A percentile compares a stretch with the other conserved stretches of the same genome.
These are phyloP conservation scores for Ranitomeya variabilis DNA, from an alignment of 2,113 vertebrate genomes.

Conservation along the genomic window DNA sequence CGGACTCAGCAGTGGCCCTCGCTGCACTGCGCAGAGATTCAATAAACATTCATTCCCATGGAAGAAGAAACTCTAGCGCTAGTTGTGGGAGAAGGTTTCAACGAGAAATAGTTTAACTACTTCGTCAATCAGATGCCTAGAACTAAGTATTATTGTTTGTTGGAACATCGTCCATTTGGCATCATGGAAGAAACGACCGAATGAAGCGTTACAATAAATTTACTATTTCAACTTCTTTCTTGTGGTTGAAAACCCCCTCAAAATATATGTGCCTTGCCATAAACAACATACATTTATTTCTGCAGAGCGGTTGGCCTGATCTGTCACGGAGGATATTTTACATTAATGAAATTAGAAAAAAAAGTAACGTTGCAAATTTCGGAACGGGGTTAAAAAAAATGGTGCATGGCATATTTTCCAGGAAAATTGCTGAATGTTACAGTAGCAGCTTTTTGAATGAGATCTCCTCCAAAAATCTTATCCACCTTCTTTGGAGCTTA, in stretches of 20 bases:
- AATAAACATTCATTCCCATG: slow-evolving; percentile 60
- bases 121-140: slow-evolving; percentile 65
- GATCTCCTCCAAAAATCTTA: too few species aligned
- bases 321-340: background rate
- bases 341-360: slow-evolving; percentile 15
- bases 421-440: too few species aligned
- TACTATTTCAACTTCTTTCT: slow-evolving; percentile 63
- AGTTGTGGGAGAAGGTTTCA: slow-evolving; percentile 58
- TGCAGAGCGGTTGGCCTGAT: background rate
- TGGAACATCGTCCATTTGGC: slow-evolving; percentile 53
- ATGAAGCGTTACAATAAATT: slow-evolving; percentile 58
- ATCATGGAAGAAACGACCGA: slow-evolving; percentile 31
- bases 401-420: background rate
- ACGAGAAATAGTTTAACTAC: slow-evolving; percentile 61
- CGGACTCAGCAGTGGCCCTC: slow-evolving; percentile 60
- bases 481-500: too few species aligned
- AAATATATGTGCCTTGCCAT: background rate
- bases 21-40: slow-evolving; percentile 57
- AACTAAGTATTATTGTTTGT: slow-evolving; percentile 55
- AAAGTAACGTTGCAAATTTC: background rate
- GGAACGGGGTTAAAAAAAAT: background rate
- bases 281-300: slow-evolving; percentile 1
- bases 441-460: too few species aligned
- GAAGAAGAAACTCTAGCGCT: slow-evolving; percentile 62
- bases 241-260: background rate